Evolutionary conservation across 2,888 invertebrate species (phyloP).

Genomic region (Plebejus melissa): DNA sequence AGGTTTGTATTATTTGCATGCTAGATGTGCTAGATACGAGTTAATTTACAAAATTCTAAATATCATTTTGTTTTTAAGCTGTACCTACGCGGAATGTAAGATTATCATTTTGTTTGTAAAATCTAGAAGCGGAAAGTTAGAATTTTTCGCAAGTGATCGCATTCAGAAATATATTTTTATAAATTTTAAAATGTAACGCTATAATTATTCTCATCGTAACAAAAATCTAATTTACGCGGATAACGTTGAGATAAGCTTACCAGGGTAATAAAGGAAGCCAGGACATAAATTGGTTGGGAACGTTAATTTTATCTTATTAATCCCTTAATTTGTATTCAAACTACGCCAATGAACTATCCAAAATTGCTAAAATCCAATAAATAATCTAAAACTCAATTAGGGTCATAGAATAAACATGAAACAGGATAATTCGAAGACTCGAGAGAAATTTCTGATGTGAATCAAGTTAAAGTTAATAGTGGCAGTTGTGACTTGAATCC

Average conservation of each 20-base stretch:
- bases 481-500: neutral
- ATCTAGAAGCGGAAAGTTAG: neutral
- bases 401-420: conserved; percentile 11
- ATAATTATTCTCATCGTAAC: conserved; percentile 14
- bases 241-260: conserved; percentile 17
- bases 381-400: conserved; percentile 22
- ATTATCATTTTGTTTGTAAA: no score
- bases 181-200: conserved; percentile 3
- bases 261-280: conserved; percentile 24
- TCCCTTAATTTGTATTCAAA: conserved; percentile 27
- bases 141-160: neutral
- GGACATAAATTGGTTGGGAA: conserved; percentile 22
- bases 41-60: neutral
- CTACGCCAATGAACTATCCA: conserved; percentile 27
- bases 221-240: conserved; percentile 26
- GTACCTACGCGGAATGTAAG: no score
- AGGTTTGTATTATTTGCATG: neutral
- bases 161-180: neutral
- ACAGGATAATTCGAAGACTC: neutral
- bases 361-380: conserved; percentile 18
- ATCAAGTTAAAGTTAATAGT: neutral
- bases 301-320: conserved; percentile 19
- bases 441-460: neutral
- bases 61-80: neutral
- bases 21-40: neutral